These are phyloP conservation scores for Psittacula echo DNA, from an alignment of 2,797 vertebrate species.

Conservation along the genomic window DNA sequence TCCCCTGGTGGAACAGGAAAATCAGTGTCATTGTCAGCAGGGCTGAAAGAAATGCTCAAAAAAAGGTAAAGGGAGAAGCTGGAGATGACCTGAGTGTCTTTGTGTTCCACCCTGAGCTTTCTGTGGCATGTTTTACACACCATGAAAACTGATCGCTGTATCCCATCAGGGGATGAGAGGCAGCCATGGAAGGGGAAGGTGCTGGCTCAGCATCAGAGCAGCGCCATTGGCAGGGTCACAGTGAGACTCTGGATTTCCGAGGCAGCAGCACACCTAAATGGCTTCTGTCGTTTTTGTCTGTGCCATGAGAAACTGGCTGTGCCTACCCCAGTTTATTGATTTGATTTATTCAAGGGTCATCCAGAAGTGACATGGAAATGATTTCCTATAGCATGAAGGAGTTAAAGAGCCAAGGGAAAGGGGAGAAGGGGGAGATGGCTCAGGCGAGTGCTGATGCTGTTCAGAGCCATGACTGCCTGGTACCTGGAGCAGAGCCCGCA, in stretches of 20 bases:
- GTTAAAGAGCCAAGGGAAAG: neutral
- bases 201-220: neutral
- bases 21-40: neutral
- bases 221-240: neutral
- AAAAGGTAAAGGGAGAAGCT: neutral
- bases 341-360: neutral
- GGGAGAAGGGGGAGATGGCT: neutral
- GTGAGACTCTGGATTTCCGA: neutral
- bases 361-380: neutral
- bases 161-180: neutral
- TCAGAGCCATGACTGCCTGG: neutral
- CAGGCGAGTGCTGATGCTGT: neutral
- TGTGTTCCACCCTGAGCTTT: neutral
- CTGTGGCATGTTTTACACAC: fast-evolving
- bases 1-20: constrained; percentile 42
- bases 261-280: neutral
- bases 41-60: neutral
- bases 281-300: neutral
- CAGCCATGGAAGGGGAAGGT: neutral
- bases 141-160: neutral
- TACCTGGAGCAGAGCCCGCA: neutral
- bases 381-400: neutral
- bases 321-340: neutral
- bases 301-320: neutral
- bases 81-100: neutral